phyloP scores from a whole-genome alignment of 2,888 invertebrate genomes.

The Hypomecis punctinalis region DNA sequence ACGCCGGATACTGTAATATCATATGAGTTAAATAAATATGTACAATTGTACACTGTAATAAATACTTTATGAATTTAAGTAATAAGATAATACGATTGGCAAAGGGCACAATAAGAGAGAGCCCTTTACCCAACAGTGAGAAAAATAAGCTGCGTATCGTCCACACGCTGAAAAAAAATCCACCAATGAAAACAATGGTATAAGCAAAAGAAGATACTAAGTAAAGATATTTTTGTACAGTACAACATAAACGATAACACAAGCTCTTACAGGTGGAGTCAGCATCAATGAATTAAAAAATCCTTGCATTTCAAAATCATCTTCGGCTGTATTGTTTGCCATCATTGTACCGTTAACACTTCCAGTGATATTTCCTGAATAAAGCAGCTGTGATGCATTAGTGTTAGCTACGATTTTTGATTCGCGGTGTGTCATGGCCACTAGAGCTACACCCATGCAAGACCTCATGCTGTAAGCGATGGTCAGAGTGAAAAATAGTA shows the following conservation, averaged over 20 bases:
- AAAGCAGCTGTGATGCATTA: neutral
- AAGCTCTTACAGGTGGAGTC: slow-evolving; percentile 61
- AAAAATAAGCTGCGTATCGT: too few relatives aligned
- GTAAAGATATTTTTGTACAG: too few relatives aligned
- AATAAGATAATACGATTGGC: too few relatives aligned
- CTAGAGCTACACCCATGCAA: slow-evolving; percentile 87
- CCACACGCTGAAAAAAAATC: too few relatives aligned
- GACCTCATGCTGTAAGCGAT: slow-evolving; percentile 87
- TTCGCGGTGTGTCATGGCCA: slow-evolving; percentile 82
- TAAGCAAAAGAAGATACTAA: too few relatives aligned
- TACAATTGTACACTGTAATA: too few relatives aligned
- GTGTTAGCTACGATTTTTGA: neutral
- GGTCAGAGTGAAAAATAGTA: slow-evolving; percentile 84
- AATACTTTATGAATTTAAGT: too few relatives aligned
- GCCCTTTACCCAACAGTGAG: too few relatives aligned
- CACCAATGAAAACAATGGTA: too few relatives aligned
- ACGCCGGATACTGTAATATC: slow-evolving; percentile 65
- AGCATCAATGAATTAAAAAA: slow-evolving; percentile 57
- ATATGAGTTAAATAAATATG: too few relatives aligned
- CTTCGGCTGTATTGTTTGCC: neutral
- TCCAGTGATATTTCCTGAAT: neutral
- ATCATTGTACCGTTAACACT: neutral
- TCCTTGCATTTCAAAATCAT: slow-evolving; percentile 46
- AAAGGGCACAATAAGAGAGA: too few relatives aligned
- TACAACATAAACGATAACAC: neutral